These are phyloP conservation scores for Unio pictorum DNA, from an alignment of 2,888 invertebrate genomes.

Conservation along the genomic window DNA sequence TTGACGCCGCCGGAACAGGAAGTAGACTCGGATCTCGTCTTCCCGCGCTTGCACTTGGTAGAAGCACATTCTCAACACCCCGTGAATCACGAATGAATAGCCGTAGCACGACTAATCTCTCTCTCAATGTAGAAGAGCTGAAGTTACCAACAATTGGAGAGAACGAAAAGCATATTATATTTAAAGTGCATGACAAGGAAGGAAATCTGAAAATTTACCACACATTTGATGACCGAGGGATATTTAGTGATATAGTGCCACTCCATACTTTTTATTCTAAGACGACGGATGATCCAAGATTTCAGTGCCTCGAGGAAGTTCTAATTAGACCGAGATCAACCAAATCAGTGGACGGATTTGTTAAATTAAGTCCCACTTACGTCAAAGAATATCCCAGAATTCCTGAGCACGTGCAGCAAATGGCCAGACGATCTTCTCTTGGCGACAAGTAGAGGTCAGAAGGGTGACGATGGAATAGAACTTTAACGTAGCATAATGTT, in stretches of 20 bases:
- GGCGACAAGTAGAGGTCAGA: too few species aligned
- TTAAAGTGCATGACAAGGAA: slow-evolving; percentile 38
- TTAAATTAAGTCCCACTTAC: slow-evolving; percentile 53
- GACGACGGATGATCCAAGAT: slow-evolving; percentile 48
- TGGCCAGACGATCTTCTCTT: too few species aligned
- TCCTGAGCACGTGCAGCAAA: slow-evolving; percentile 3
- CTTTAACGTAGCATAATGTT: too few species aligned
- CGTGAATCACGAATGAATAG: not conserved
- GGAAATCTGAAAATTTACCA: slow-evolving; percentile 39
- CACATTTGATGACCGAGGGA: slow-evolving; percentile 39
- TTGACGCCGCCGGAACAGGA: slow-evolving; percentile 1
- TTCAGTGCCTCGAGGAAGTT: slow-evolving; percentile 41
- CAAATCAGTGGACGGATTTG: slow-evolving; percentile 43
- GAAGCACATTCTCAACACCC: not conserved
- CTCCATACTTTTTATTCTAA: slow-evolving; percentile 33
- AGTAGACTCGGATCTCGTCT: not conserved
- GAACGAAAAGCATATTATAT: slow-evolving; percentile 31
- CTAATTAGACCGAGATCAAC: slow-evolving; percentile 26
- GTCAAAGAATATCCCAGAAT: slow-evolving; percentile 15
- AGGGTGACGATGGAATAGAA: too few species aligned
- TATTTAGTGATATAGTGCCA: slow-evolving; percentile 41
- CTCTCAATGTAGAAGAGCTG: slow-evolving; percentile 17
- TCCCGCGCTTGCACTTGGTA: slow-evolving; percentile 4
- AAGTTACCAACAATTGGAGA: slow-evolving; percentile 25
- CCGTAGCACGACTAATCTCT: slow-evolving; percentile 5